Percentiles rank a stretch among this genome's conserved stretches.
phyloP scores from a whole-genome alignment of 1,140 invertebrate genomes.

The Scaptomyza pallida region DNA sequence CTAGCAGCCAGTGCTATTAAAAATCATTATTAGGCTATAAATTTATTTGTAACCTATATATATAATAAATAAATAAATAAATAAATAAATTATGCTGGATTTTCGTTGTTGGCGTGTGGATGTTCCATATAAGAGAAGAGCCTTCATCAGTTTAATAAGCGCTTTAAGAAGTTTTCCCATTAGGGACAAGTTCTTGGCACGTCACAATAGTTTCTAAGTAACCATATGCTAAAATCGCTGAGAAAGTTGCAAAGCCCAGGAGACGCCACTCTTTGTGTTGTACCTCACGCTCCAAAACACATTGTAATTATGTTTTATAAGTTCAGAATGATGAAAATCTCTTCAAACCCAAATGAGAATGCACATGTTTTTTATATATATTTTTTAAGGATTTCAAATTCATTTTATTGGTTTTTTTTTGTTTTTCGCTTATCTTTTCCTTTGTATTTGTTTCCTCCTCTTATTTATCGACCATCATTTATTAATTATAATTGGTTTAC shows the following conservation, averaged over 20 bases:
- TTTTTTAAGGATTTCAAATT: constrained; percentile 83
- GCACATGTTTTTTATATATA: constrained; percentile 54
- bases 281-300: too few species aligned
- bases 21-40: too few species aligned
- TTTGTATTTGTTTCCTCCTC: constrained; percentile 54
- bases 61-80: too few species aligned
- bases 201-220: constrained; percentile 17
- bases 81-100: constrained; percentile 40
- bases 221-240: constrained; percentile 10
- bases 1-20: too few species aligned
- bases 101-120: neutral
- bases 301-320: neutral
- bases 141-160: constrained; percentile 12
- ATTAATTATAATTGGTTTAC: constrained; percentile 72
- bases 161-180: constrained; percentile 24
- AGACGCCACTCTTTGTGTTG: neutral
- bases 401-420: constrained; percentile 79
- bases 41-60: too few species aligned
- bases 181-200: constrained; percentile 19
- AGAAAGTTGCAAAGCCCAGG: neutral
- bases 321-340: neutral
- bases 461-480: constrained; percentile 38
- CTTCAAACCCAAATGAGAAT: constrained; percentile 38
- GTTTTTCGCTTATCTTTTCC: constrained; percentile 47
- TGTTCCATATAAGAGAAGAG: constrained; percentile 10